Base-by-base conservation (phyloP, 37 sponge, comb jelly and placozoan genomes). In the Haliclona indistincta region DNA sequence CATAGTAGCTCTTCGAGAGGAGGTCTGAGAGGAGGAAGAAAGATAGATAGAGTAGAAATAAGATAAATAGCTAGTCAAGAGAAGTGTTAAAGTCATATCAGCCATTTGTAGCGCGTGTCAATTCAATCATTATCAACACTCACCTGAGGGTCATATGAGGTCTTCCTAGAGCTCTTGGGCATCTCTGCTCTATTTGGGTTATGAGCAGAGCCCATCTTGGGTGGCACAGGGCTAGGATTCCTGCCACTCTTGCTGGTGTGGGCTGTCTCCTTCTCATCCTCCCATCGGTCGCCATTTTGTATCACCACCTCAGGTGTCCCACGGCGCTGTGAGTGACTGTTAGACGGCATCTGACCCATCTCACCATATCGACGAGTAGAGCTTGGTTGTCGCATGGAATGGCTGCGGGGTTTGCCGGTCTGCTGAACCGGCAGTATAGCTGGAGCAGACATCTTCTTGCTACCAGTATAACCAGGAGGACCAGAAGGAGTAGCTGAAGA, bases 171-270 rank as follows among this genome's bases (percentile, higher is more conserved):
- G n/a, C 62, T 33, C 23, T 4, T 40, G 37, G 86, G 90, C 81
- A 84, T 75, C 53, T 89, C 90, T 19, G 86, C 73, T 44, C 81
- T 49, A 38, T 89, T 89, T 34, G 86, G 90, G 44, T 84, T 84
- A 42, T 52, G 29, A 8, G 88, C 88, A 2, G 45, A 23, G 1
- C 90, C 81, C 1, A 84, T 53, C 30, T 61, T 58, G 15, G 49
- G 2, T 8, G 52, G 17, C 2, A 17, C 22, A 5, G 39, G 34
- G 38, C 36, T 40, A 17, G 41, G 43, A 66, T 37, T 40, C 10
- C 28, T 28, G 8, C 39, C 67, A 11, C 6, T n/a, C 6, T 7
- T 20, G 60, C n/a, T 20, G n/a, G 11, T 58, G 51, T 47, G 51
- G 10, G 13, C 15, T 17, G 15, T 47, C 10, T 47, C 13, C 11